Percentiles rank a stretch among this genome's conserved stretches.
Evolutionary conservation across 2,797 vertebrate genomes (phyloP).

Genomic region (Phoxinus dragarum): DNA sequence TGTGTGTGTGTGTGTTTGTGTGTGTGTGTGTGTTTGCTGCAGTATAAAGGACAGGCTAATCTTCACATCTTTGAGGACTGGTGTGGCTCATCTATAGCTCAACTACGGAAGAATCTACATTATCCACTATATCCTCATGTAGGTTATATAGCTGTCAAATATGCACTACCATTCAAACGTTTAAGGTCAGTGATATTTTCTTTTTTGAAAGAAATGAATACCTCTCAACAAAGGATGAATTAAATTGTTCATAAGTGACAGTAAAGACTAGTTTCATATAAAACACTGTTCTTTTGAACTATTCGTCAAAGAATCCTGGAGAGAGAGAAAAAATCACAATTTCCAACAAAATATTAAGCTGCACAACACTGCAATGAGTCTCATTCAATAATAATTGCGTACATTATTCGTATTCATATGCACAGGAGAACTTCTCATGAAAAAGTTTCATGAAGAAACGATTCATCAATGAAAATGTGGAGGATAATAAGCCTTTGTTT

Average conservation of each 20-base stretch:
- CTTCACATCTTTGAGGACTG: conserved; percentile 97
- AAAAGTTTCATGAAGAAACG: too few species aligned
- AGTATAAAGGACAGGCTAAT: conserved; percentile 90
- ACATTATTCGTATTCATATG: too few species aligned
- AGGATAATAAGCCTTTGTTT: too few species aligned
- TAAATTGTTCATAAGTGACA: not conserved
- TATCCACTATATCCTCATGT: conserved; percentile 94
- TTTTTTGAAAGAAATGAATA: not conserved
- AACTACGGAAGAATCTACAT: conserved; percentile 88
- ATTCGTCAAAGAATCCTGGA: too few species aligned
- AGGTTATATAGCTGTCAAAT: conserved; percentile 69
- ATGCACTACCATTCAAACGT: not conserved
- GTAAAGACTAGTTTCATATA: not conserved
- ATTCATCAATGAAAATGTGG: too few species aligned
- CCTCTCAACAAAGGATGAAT: not conserved
- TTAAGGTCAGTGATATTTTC: not conserved
- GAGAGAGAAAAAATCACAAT: too few species aligned
- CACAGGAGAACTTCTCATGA: too few species aligned
- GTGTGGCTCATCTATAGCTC: conserved; percentile 87
- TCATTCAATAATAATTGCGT: too few species aligned
- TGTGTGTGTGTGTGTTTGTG: not conserved
- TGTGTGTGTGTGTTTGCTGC: conserved; percentile 24
- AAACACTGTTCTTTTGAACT: not conserved
- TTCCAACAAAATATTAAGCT: not conserved
- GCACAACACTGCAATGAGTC: not conserved